Evolutionary conservation across 2,888 invertebrate species (phyloP), one percentile per base, ranked within the genome.

Genomic region (Hylaea fasciaria): DNA sequence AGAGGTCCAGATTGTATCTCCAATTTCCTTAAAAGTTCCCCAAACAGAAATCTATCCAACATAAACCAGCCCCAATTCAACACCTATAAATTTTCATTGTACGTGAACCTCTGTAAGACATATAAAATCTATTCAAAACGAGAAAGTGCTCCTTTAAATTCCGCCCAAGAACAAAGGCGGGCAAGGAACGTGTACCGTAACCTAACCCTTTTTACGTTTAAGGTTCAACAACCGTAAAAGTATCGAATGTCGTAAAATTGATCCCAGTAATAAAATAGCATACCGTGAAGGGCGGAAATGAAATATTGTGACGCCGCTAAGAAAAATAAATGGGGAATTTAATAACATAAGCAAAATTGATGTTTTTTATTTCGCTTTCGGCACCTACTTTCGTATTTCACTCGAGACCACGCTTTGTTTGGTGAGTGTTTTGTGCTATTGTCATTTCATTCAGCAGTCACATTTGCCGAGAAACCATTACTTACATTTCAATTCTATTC

Each of bases 241-340:
- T 86, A 89, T 89, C 80, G 83, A 84, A 80, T 82, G 77, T 82
- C 86, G 80, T 88, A 89, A 88, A 87, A 82, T 86, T 85, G 80
- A 86, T 83, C 86, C 85, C 66, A 53, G 77, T 85, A 87, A 86
- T 89, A 86, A 88, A 88, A 86, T 85, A 82, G 86, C 85, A 78
- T 74, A 78, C 76, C 82, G 77, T 84, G 76, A 82, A 82, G 79
- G 82, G 81, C 70, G 80, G 79, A 85, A 88, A 87, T 86, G 86
- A 86, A 87, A 86, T 85, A 86, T 84, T 80, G 77, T 77, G 71
- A 72, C 69, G 73, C 75, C 76, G 77, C 65, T 79, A 77, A 74
- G 69, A 73, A 76, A 77, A 77, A 76, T 74, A 77, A 75, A 75
- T 74, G 71, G 66, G 69, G 71, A 78, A 78, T 64, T 65, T 69